Percentiles rank a stretch among this genome's conserved stretches.
phyloP scores from a whole-genome alignment of 1,140 invertebrate genomes.

The Papilio glaucus region DNA sequence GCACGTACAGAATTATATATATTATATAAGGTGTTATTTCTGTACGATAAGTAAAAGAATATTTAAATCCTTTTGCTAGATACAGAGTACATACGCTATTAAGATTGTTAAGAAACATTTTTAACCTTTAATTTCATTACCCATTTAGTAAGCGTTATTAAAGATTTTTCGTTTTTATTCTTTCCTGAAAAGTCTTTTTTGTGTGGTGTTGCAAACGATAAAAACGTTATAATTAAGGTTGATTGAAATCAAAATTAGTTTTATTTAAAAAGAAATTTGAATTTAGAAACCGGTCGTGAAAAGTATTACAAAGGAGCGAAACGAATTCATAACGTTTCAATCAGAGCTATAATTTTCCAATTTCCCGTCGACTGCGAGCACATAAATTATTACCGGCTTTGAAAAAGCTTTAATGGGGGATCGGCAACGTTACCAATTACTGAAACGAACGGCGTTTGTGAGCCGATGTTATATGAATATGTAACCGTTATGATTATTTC shows the following conservation, averaged over 20 bases:
- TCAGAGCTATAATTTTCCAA: slow-evolving; percentile 35
- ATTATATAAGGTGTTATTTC: too few relatives aligned
- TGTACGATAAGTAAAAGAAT: too few relatives aligned
- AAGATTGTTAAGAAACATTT: too few relatives aligned
- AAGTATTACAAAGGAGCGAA: slow-evolving; percentile 19
- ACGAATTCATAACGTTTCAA: slow-evolving; percentile 35
- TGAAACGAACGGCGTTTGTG: slow-evolving; percentile 29
- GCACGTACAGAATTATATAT: too few relatives aligned
- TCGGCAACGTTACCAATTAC: slow-evolving; percentile 25
- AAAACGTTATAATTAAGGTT: slow-evolving; percentile 21
- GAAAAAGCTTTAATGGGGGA: slow-evolving; percentile 34
- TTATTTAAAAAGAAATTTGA: slow-evolving; percentile 27
- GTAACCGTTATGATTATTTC: slow-evolving; percentile 9
- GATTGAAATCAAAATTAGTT: slow-evolving; percentile 37
- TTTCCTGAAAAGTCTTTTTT: too few relatives aligned
- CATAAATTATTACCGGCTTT: slow-evolving; percentile 36
- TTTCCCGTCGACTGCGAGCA: slow-evolving; percentile 29
- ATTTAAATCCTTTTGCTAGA: too few relatives aligned
- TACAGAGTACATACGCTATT: too few relatives aligned
- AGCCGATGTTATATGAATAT: slow-evolving; percentile 3
- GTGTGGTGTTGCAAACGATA: neutral
- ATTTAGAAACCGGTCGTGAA: slow-evolving; percentile 6
- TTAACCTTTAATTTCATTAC: too few relatives aligned
- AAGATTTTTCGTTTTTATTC: too few relatives aligned
- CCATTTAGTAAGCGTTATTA: too few relatives aligned